A percentile compares a stretch with the other conserved stretches of the same genome.
Conservation (phyloP, 2,888 invertebrate species). For the Pammene fasciana region DNA sequence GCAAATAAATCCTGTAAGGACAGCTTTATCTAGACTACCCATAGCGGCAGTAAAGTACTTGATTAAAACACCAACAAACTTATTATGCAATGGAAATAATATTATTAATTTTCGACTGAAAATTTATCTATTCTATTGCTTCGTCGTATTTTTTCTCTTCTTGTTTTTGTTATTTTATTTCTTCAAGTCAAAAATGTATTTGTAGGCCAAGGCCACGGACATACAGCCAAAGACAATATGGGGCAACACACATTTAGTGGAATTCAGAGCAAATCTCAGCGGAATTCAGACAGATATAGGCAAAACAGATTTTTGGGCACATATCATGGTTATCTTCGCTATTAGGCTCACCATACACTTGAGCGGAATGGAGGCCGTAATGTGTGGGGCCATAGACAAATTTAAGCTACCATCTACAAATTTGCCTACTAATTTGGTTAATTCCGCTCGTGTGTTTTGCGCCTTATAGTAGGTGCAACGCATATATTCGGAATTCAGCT, state of each 20-base stretch:
- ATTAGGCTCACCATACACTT: too few species aligned
- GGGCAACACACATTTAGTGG: not conserved
- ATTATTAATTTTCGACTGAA: not conserved
- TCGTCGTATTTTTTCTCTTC: constrained; percentile 28
- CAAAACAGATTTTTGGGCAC: too few species aligned
- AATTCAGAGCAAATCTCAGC: too few species aligned
- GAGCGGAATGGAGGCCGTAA: too few species aligned
- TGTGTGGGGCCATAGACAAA: too few species aligned
- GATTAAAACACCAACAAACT: constrained; percentile 17
- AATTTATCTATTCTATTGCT: constrained; percentile 24
- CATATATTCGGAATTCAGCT: too few species aligned
- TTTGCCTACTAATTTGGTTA: too few species aligned
- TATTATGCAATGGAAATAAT: constrained; percentile 7
- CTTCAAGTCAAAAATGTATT: constrained; percentile 20
- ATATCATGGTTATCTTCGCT: too few species aligned
- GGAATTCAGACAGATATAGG: too few species aligned
- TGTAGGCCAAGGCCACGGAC: constrained; percentile 21
- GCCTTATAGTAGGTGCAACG: too few species aligned
- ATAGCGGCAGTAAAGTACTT: constrained; percentile 68
- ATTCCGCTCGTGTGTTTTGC: too few species aligned
- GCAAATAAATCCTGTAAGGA: constrained; percentile 92
- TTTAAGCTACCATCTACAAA: too few species aligned
- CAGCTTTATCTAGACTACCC: constrained; percentile 92
- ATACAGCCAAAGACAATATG: constrained; percentile 3
- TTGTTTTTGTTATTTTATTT: constrained; percentile 42